phyloP scores from a whole-genome alignment of 2,113 vertebrate genomes.

The Meriones unguiculatus region DNA sequence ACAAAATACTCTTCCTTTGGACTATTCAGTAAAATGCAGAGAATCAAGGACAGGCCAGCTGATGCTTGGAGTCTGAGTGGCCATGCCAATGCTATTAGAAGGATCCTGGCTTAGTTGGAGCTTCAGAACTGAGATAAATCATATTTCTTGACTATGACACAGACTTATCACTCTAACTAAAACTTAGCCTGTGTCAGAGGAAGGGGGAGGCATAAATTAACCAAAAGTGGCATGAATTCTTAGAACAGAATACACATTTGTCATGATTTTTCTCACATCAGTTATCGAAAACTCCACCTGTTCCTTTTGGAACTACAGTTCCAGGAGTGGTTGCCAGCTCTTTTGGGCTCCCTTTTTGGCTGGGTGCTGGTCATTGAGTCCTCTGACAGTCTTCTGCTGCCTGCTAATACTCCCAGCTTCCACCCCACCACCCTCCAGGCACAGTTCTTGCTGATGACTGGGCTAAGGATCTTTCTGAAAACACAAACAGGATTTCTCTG shows the following conservation, averaged over 20 bases:
- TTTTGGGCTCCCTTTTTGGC: background rate
- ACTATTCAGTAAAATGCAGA: background rate
- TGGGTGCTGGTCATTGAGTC: background rate
- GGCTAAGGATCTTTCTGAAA: background rate
- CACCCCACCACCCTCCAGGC: background rate
- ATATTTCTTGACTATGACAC: no score
- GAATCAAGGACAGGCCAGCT: background rate
- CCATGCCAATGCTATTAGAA: rapidly evolving
- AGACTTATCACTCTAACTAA: background rate
- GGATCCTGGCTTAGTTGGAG: background rate
- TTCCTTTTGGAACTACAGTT: background rate
- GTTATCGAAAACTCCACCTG: background rate
- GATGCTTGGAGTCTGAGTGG: background rate
- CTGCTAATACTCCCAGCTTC: no score
- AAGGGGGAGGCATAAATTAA: no score
- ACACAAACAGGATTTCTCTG: background rate
- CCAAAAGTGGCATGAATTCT: background rate
- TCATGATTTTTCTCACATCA: background rate
- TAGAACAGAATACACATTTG: background rate
- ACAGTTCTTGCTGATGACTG: no score
- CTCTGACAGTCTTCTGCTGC: background rate
- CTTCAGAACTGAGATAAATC: background rate
- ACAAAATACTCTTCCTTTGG: no score
- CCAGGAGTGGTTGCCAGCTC: background rate
- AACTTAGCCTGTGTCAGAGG: background rate